A percentile compares a stretch with the other conserved stretches of the same genome.
phyloP scores from a whole-genome alignment of 2,113 vertebrate genomes.

The Herpetotheres cachinnans region DNA sequence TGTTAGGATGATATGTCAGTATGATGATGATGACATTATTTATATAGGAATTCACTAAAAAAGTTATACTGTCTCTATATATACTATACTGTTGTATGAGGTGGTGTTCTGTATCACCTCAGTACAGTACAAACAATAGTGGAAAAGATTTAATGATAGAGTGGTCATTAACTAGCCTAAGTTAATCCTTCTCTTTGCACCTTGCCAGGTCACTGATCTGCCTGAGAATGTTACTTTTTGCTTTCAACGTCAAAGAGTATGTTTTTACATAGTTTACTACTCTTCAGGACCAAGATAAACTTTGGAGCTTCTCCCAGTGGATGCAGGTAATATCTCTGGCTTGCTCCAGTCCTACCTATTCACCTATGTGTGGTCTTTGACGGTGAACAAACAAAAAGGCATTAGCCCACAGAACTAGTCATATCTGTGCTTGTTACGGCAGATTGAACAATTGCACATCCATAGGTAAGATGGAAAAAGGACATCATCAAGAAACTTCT shows the following conservation, averaged over 20 bases:
- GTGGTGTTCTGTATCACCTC: not conserved
- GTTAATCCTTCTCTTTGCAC: not conserved
- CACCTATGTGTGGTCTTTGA: not conserved
- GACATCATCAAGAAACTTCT: not conserved
- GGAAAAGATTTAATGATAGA: not conserved
- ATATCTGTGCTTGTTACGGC: not conserved
- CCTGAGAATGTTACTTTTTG: not conserved
- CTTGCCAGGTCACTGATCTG: not conserved
- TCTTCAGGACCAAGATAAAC: not conserved
- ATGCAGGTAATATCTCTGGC: not conserved
- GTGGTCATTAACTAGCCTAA: not conserved
- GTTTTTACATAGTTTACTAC: not conserved
- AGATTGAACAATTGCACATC: not conserved
- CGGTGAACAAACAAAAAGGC: not conserved
- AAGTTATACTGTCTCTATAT: not conserved
- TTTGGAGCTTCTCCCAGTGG: not conserved
- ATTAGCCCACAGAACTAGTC: not conserved
- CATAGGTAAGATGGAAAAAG: not conserved
- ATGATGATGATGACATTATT: not conserved
- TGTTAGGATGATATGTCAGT: not conserved
- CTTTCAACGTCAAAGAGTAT: not conserved
- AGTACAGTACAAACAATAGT: not conserved
- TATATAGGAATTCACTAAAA: not conserved
- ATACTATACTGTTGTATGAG: not conserved
- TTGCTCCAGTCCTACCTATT: not conserved